Evolutionary conservation across 30 jellyfish, hydroid and myxozoan species (phyloP).

Genomic region (Rhopilema esculentum): DNA sequence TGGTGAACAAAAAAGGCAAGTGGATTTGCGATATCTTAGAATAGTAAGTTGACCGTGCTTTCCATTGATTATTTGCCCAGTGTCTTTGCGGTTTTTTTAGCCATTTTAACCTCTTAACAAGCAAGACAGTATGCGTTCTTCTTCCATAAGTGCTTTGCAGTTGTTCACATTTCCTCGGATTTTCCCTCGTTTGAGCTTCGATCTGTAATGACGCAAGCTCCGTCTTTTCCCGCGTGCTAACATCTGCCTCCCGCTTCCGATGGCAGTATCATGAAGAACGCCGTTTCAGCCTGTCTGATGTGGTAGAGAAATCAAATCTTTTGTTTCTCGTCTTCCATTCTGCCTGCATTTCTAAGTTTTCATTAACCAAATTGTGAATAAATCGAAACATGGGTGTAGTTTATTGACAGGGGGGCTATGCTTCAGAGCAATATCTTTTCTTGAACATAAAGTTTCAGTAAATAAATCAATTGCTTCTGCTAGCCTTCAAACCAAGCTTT

Average conservation of each 20-base stretch:
- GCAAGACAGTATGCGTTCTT: constrained; percentile 19
- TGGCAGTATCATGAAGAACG: not conserved
- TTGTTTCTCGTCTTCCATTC: not conserved
- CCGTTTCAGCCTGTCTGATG: not conserved
- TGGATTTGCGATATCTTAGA: constrained; percentile 41
- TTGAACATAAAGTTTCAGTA: too few relatives aligned
- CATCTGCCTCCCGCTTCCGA: not conserved
- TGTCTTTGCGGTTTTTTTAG: constrained; percentile 48
- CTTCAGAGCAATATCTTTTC: too few relatives aligned
- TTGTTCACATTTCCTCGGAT: constrained; percentile 51
- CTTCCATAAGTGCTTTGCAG: constrained; percentile 36
- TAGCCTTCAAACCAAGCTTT: too few relatives aligned
- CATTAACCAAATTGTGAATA: too few relatives aligned
- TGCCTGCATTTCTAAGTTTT: not conserved
- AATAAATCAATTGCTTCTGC: too few relatives aligned
- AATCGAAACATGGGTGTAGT: too few relatives aligned
- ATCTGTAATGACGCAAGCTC: not conserved
- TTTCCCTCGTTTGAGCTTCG: constrained; percentile 18
- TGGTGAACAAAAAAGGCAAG: constrained; percentile 37
- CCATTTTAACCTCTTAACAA: constrained; percentile 49
- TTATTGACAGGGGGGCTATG: too few relatives aligned
- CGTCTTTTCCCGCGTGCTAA: not conserved
- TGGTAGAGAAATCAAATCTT: not conserved
- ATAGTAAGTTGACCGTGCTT: constrained; percentile 8
- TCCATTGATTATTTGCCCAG: constrained; percentile 41